Evolutionary conservation across 1,140 invertebrate genomes (phyloP).

Genomic region (Lasaia peninsularis): DNA sequence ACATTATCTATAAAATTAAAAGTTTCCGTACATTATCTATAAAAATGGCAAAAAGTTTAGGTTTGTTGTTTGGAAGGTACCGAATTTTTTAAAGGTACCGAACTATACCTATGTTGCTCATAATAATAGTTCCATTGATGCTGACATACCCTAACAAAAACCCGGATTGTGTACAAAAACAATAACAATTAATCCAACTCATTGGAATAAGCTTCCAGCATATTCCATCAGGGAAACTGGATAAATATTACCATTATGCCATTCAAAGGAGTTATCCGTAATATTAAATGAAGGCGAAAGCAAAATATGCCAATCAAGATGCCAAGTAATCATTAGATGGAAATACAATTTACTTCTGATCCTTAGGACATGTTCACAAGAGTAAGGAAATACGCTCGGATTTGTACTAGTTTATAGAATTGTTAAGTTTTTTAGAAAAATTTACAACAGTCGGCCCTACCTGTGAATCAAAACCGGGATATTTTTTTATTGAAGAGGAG

Average conservation of each 20-base stretch:
- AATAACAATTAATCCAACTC: neutral
- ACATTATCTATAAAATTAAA: too few relatives aligned
- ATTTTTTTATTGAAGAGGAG: too few relatives aligned
- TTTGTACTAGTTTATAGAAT: too few relatives aligned
- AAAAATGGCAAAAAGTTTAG: too few relatives aligned
- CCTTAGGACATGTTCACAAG: neutral
- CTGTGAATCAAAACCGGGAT: too few relatives aligned
- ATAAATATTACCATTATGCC: slow-evolving; percentile 6
- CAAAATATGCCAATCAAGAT: slow-evolving; percentile 7
- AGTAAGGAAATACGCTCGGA: neutral
- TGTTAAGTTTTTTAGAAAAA: too few relatives aligned
- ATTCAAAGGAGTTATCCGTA: neutral
- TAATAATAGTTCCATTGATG: too few relatives aligned
- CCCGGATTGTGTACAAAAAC: neutral
- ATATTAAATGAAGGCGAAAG: slow-evolving; percentile 11
- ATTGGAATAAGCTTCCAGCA: neutral
- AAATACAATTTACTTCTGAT: slow-evolving; percentile 8
- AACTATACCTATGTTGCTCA: too few relatives aligned
- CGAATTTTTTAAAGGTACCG: too few relatives aligned
- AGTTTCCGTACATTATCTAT: too few relatives aligned
- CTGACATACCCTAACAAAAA: neutral
- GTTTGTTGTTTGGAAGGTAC: too few relatives aligned
- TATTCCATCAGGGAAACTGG: neutral
- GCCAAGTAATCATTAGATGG: slow-evolving; percentile 1
- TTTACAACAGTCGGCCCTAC: too few relatives aligned